Evolutionary conservation across 2,888 invertebrate species (phyloP).

Genomic region (Heliconius erato): DNA sequence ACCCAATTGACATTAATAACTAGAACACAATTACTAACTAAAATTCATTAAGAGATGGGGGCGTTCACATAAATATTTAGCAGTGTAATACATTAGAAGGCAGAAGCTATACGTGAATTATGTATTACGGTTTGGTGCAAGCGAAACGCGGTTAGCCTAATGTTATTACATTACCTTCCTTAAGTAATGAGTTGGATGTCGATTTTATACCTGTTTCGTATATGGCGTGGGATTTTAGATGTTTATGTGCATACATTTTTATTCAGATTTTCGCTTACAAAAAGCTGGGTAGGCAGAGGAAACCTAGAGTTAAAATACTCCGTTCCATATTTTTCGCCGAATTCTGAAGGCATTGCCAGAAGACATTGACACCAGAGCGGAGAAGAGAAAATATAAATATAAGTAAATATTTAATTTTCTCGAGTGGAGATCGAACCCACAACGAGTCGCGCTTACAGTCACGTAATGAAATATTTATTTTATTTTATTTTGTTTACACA

Average conservation of each 20-base stretch:
- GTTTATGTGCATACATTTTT: background rate
- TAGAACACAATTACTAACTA: constrained; percentile 55
- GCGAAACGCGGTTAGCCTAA: constrained; percentile 9
- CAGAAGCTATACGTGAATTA: constrained; percentile 68
- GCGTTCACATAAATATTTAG: constrained; percentile 76
- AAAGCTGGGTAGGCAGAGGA: too few relatives aligned
- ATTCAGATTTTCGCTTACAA: too few relatives aligned
- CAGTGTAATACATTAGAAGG: constrained; percentile 75
- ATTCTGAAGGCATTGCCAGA: too few relatives aligned
- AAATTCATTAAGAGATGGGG: constrained; percentile 74
- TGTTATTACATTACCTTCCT: background rate
- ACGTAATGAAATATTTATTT: too few relatives aligned
- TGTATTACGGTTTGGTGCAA: constrained; percentile 61
- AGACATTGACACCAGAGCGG: too few relatives aligned
- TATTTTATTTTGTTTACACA: too few relatives aligned
- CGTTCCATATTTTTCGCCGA: too few relatives aligned
- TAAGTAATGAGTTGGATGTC: constrained; percentile 16
- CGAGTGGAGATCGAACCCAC: too few relatives aligned
- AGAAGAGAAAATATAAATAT: too few relatives aligned
- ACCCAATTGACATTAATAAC: constrained; percentile 37
- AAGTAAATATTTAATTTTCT: too few relatives aligned
- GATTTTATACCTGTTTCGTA: background rate
- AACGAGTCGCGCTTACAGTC: too few relatives aligned
- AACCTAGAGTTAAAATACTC: too few relatives aligned
- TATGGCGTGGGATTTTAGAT: background rate